Base-by-base conservation (phyloP, 2,113 vertebrate genomes). In the Hoplias malabaricus region DNA sequence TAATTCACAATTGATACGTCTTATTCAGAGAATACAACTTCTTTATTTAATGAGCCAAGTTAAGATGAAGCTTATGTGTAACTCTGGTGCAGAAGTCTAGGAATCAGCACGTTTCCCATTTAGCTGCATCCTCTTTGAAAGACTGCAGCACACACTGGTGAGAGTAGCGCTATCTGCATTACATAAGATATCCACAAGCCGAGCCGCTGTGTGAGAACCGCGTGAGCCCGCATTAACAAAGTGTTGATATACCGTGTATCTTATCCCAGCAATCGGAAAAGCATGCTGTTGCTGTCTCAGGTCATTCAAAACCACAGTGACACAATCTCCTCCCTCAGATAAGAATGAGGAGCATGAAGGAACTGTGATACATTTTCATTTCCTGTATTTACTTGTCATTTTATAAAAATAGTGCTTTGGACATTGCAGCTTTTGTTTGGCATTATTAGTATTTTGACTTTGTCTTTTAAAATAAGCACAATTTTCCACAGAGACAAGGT, bases 231-330 rank as follows among this genome's bases (percentile, higher is more conserved):
- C 59, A n/a, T 9, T 11, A 76, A 77, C 71, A 75, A 80, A 83
- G 65, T 14, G 62, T 82, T 79, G 43, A 85, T 73, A 69, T 80
- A 68, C 13, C 14, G 31, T 19, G 5, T 76, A 72, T 84, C 82
- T 87, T 61, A 89, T 87, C 80, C 76, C 16, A 79, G 40, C 74
- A 79, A 88, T 84, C 83, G 36, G n/a, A n/a, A 62, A 34, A 16
- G 16, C 16, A 72, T 82, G 80, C 66, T 66, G 56, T 62, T 83
- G 75, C 43, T n/a, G 36, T 76, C 62, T 67, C 73, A 69, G 46
- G 62, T 61, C 38, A 42, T 43, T 42, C 36, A 1, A 54, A 68
- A 43, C 62, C 8, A 57, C 16, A 57, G 73, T 65, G 73, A 29
- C 67, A 66, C 31, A 33, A 42, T 33, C 9, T 19, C 53, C 23